A percentile compares a stretch with the other conserved stretches of the same genome.
These are phyloP conservation scores for Prionailurus bengalensis DNA, from an alignment of 2,113 vertebrate genomes.

Conservation along the genomic window DNA sequence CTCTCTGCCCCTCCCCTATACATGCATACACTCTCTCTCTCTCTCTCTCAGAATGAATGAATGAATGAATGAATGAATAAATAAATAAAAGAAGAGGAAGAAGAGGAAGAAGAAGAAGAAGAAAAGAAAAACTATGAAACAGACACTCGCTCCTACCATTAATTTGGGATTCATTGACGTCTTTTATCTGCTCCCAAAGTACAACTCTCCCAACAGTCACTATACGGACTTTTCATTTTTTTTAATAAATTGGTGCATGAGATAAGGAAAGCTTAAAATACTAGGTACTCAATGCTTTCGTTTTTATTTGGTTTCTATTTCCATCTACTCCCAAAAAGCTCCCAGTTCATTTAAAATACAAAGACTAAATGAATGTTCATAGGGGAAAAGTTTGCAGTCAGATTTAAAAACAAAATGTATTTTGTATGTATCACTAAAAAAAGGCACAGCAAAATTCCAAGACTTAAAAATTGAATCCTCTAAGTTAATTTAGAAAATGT, in stretches of 20 bases:
- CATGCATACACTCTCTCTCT: too few relatives aligned
- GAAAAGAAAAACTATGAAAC: slow-evolving; percentile 1
- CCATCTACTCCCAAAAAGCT: slow-evolving; percentile 13
- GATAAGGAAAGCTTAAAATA: slow-evolving; percentile 44
- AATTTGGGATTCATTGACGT: neutral
- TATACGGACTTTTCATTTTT: neutral
- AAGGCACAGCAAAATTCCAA: slow-evolving; percentile 45
- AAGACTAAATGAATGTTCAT: slow-evolving; percentile 54
- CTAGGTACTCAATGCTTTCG: neutral
- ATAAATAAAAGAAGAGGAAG: too few relatives aligned
- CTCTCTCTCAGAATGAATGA: too few relatives aligned
- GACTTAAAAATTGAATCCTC: slow-evolving; percentile 55
- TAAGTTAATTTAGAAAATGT: slow-evolving; percentile 41
- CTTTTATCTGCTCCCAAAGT: slow-evolving; percentile 21
- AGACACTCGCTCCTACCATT: neutral
- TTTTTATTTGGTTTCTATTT: neutral
- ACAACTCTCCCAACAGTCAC: slow-evolving; percentile 14
- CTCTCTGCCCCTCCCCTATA: too few relatives aligned
- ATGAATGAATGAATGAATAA: too few relatives aligned
- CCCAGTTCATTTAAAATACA: neutral
- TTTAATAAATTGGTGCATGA: neutral
- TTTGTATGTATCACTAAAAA: neutral
- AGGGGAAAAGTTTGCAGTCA: neutral
- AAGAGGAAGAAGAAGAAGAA: too few relatives aligned
- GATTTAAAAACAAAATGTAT: slow-evolving; percentile 42